A percentile compares a stretch with the other conserved stretches of the same genome.
Evolutionary conservation across 1,140 invertebrate species (phyloP).

Genomic region (Ceratitis capitata): DNA sequence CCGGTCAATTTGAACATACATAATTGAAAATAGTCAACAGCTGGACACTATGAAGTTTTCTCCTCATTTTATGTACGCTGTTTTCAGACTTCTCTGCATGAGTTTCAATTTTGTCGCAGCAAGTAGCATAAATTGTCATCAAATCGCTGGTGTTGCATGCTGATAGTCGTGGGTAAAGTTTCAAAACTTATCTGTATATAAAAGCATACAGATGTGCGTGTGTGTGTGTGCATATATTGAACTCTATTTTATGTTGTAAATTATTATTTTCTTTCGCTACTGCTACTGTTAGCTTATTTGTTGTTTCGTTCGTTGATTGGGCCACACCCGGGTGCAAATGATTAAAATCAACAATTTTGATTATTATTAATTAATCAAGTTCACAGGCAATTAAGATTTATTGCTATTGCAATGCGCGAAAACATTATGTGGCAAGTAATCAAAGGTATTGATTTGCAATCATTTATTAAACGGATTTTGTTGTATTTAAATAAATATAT

Average conservation of each 20-base stretch:
- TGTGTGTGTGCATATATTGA: neutral
- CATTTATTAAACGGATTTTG: slow-evolving; percentile 34
- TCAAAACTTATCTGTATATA: neutral
- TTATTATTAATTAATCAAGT: slow-evolving; percentile 31
- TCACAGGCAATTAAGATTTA: slow-evolving; percentile 34
- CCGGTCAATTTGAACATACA: neutral
- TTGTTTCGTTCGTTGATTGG: neutral
- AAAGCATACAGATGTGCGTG: neutral
- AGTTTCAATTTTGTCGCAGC: neutral
- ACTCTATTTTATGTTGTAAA: too few relatives aligned
- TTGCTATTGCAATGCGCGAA: slow-evolving; percentile 3
- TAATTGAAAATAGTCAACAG: slow-evolving; percentile 9
- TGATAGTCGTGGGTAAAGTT: slow-evolving; percentile 2
- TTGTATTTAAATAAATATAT: neutral
- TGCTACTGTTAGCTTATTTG: neutral
- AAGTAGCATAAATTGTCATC: slow-evolving; percentile 25
- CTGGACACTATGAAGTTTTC: neutral
- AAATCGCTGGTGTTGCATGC: neutral
- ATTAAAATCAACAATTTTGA: slow-evolving; percentile 33
- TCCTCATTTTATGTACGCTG: neutral
- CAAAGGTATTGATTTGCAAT: neutral
- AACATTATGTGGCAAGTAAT: slow-evolving; percentile 13
- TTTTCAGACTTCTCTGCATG: neutral
- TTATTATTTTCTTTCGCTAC: neutral
- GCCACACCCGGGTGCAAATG: slow-evolving; percentile 21